These are phyloP conservation scores for Drosophila cognata DNA, from an alignment of 2,888 invertebrate species.

Conservation along the genomic window DNA sequence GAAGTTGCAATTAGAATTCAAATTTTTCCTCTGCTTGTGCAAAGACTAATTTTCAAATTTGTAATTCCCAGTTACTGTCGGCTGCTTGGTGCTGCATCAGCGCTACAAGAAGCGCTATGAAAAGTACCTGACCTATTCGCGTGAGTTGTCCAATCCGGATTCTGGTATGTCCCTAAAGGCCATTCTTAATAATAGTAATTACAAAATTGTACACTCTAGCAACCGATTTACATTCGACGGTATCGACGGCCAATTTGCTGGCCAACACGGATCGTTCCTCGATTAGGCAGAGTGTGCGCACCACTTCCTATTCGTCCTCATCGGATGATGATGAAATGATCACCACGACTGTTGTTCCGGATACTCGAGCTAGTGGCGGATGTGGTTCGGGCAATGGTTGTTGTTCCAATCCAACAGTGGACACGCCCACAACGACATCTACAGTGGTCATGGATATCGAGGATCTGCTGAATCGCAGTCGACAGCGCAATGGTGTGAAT, in stretches of 20 bases:
- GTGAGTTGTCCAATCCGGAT: conserved; percentile 86
- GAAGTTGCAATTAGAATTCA: conserved; percentile 40
- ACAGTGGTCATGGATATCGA: conserved; percentile 88
- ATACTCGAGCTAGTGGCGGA: conserved; percentile 32
- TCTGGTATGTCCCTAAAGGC: conserved; percentile 70
- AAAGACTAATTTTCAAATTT: neutral
- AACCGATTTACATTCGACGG: conserved; percentile 80
- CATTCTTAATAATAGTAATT: neutral
- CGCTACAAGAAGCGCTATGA: conserved; percentile 90
- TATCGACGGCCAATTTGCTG: conserved; percentile 83
- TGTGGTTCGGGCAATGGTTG: conserved; percentile 81
- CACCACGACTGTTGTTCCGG: conserved; percentile 55
- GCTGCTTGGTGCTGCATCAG: conserved; percentile 93
- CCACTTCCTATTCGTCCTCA: conserved; percentile 82
- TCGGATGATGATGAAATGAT: conserved; percentile 83
- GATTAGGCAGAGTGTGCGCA: conserved; percentile 70
- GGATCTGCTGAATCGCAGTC: conserved; percentile 85
- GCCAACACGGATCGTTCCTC: conserved; percentile 69
- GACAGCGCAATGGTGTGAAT: conserved; percentile 52
- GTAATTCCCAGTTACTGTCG: conserved; percentile 89
- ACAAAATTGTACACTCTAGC: conserved; percentile 18
- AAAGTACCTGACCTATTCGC: conserved; percentile 88
- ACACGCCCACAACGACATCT: conserved; percentile 73
- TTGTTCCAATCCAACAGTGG: conserved; percentile 75
- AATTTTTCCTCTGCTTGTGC: neutral